Percentiles rank a stretch among this genome's conserved stretches.
These are phyloP conservation scores for Craterocephalus amniculus DNA, from an alignment of 2,797 vertebrate genomes.

Conservation along the genomic window DNA sequence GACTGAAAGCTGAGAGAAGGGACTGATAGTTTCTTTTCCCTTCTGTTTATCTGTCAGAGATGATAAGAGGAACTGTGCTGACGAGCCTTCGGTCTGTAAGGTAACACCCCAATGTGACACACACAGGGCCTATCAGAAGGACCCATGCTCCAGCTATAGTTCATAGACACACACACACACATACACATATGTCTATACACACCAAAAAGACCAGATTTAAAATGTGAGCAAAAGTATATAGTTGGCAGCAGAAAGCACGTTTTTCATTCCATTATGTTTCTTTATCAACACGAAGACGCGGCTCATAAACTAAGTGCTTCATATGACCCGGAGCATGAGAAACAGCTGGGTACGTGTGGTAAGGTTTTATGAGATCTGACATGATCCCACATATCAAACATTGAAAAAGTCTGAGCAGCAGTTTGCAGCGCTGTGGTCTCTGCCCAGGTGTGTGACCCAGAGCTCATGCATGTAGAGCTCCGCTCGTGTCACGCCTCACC, in stretches of 20 bases:
- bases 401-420: slow-evolving; percentile 39
- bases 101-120: slow-evolving; percentile 64
- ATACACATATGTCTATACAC: neutral
- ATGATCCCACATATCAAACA: slow-evolving; percentile 35
- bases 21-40: slow-evolving; percentile 64
- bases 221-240: neutral
- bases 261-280: neutral
- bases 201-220: neutral
- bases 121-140: slow-evolving; percentile 57
- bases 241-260: neutral
- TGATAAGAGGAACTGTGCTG: slow-evolving; percentile 68
- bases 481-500: neutral
- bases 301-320: neutral
- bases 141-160: slow-evolving; percentile 3
- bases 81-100: slow-evolving; percentile 46
- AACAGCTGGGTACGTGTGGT: slow-evolving; percentile 19
- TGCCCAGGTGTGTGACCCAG: slow-evolving; percentile 80
- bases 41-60: slow-evolving; percentile 60
- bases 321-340: neutral
- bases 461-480: slow-evolving; percentile 30
- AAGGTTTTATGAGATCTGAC: slow-evolving; percentile 12
- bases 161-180: neutral
- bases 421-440: slow-evolving; percentile 64
- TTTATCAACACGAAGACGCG: neutral
- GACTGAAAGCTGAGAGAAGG: slow-evolving; percentile 17